These are phyloP conservation scores for Corythornis madagascariensis DNA, from an alignment of 2,113 vertebrate genomes.

Conservation along the genomic window DNA sequence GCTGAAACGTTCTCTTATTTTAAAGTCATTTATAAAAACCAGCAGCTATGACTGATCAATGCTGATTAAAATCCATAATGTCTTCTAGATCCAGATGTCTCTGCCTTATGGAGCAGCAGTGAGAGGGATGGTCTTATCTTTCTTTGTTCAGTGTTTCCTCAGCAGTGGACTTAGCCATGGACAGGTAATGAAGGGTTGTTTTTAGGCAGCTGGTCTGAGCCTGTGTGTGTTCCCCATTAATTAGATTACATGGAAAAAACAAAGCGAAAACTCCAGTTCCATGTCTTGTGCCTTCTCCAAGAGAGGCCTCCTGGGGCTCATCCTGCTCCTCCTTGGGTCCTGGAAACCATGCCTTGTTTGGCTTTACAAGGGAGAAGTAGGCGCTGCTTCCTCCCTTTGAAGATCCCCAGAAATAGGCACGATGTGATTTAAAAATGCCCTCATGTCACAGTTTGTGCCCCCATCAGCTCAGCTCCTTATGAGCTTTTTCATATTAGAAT, in stretches of 20 bases:
- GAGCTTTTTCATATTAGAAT: neutral
- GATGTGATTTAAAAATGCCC: neutral
- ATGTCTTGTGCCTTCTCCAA: no score
- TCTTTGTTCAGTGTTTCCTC: no score
- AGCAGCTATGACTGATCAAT: neutral
- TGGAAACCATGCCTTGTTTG: neutral
- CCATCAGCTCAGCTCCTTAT: neutral
- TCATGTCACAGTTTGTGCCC: neutral
- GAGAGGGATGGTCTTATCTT: neutral
- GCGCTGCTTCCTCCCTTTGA: neutral
- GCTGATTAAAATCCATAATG: conserved; percentile 1
- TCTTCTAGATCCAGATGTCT: neutral
- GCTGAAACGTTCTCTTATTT: conserved; percentile 34
- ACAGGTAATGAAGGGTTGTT: neutral
- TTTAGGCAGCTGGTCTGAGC: neutral
- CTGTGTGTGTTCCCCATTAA: accelerated
- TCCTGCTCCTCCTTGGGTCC: neutral
- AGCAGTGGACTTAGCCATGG: neutral
- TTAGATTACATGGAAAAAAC: neutral
- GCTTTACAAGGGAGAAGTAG: neutral
- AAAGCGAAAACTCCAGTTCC: neutral
- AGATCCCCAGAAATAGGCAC: neutral
- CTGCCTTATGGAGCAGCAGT: neutral
- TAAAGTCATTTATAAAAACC: conserved; percentile 49
- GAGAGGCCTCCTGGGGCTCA: neutral